Evolutionary conservation across 2,888 invertebrate species (phyloP).

Genomic region (Agriopis leucophaearia): DNA sequence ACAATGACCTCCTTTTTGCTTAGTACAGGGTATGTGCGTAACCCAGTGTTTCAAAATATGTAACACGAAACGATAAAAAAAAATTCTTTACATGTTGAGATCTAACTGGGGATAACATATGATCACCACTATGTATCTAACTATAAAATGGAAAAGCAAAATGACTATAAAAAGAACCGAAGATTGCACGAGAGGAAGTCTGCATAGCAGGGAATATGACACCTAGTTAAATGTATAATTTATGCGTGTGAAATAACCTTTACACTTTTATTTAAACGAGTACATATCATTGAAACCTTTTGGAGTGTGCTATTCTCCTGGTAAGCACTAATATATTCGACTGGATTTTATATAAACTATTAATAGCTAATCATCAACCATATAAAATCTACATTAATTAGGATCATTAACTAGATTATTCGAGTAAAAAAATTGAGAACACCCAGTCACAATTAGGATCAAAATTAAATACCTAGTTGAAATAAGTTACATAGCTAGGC

Average conservation of each 20-base stretch:
- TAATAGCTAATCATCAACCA: conserved; percentile 53
- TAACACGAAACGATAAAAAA: conserved; percentile 38
- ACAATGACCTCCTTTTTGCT: no score
- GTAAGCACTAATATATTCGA: conserved; percentile 12
- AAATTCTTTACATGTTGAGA: conserved; percentile 56
- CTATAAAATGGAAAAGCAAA: conserved; percentile 46
- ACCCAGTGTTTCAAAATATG: conserved; percentile 1
- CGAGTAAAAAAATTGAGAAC: conserved; percentile 41
- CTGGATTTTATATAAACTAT: conserved; percentile 42
- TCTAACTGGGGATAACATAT: conserved; percentile 46
- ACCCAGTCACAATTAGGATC: conserved; percentile 12
- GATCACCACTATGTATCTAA: conserved; percentile 43
- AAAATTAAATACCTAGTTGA: not conserved
- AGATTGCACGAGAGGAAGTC: conserved; percentile 54
- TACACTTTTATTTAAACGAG: not conserved
- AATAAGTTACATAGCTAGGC: no score
- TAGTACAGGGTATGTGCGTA: no score
- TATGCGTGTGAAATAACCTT: not conserved
- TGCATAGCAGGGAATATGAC: conserved; percentile 7
- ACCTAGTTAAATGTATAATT: not conserved
- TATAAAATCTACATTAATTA: conserved; percentile 63
- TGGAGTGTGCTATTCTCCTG: conserved; percentile 5
- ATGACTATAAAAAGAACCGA: conserved; percentile 54
- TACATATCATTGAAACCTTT: not conserved
- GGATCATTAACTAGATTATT: conserved; percentile 44